These are phyloP conservation scores for Aphodius sticticus DNA, from an alignment of 2,888 invertebrate species.

Conservation along the genomic window DNA sequence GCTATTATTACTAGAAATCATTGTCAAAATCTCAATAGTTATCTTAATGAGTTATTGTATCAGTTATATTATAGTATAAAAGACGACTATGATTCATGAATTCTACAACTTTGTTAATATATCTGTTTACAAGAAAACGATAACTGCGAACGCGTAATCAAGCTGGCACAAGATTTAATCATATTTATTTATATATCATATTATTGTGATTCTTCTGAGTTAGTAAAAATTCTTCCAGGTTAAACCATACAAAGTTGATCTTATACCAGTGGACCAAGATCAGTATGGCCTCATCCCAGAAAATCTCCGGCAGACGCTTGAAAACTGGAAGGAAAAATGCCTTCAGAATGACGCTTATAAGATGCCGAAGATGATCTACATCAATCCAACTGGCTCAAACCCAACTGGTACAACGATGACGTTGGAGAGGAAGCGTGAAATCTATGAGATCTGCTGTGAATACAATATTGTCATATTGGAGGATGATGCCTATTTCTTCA, in stretches of 20 bases:
- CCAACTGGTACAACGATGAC: constrained; percentile 77
- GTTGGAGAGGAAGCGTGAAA: constrained; percentile 69
- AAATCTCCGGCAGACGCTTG: constrained; percentile 65
- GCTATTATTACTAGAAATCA: too few relatives aligned
- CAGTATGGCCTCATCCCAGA: constrained; percentile 72
- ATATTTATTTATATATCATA: neutral
- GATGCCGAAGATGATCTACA: constrained; percentile 77
- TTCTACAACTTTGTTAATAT: too few relatives aligned
- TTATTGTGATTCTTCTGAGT: neutral
- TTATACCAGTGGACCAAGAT: constrained; percentile 76
- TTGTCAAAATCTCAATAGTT: too few relatives aligned
- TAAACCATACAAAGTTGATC: constrained; percentile 70
- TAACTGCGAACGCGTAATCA: too few relatives aligned
- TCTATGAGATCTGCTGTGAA: constrained; percentile 78
- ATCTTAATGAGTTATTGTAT: too few relatives aligned
- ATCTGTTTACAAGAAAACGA: too few relatives aligned
- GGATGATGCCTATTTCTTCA: constrained; percentile 84
- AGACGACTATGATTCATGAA: too few relatives aligned
- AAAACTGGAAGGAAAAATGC: constrained; percentile 62
- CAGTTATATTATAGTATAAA: too few relatives aligned
- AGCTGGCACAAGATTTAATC: too few relatives aligned
- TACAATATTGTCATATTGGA: constrained; percentile 82
- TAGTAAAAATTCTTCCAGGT: constrained; percentile 63
- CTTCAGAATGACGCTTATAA: constrained; percentile 53
- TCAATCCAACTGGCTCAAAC: constrained; percentile 77